phyloP scores from a whole-genome alignment of 2,113 vertebrate genomes.

The Corydoras sp. region DNA sequence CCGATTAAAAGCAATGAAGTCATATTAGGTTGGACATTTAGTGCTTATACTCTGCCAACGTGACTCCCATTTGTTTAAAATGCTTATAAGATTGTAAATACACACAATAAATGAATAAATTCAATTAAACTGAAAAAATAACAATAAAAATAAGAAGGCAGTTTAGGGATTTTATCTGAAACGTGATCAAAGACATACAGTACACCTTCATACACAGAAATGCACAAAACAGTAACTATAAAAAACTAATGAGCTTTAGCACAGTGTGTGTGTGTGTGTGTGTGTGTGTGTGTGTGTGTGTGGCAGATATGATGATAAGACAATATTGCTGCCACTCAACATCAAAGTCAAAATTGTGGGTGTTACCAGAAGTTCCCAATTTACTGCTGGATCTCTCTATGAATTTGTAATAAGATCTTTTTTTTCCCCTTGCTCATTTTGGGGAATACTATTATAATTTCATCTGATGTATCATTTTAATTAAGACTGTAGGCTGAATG shows the following conservation, averaged over 20 bases:
- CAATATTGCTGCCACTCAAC: not conserved
- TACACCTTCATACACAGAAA: not conserved
- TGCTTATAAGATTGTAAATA: too few relatives aligned
- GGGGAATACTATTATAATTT: slow-evolving; percentile 34
- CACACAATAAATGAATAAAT: too few relatives aligned
- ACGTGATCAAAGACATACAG: too few relatives aligned
- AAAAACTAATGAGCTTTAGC: not conserved
- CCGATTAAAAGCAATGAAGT: too few relatives aligned
- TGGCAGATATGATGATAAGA: slow-evolving; percentile 14
- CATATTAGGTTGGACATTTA: too few relatives aligned
- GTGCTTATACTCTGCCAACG: too few relatives aligned
- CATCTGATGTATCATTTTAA: slow-evolving; percentile 44
- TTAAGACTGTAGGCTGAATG: slow-evolving; percentile 24
- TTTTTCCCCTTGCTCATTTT: slow-evolving; percentile 21
- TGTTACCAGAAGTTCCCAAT: slow-evolving; percentile 7
- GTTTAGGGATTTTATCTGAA: too few relatives aligned
- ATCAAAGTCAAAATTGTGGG: slow-evolving; percentile 13
- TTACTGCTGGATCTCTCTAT: slow-evolving; percentile 14
- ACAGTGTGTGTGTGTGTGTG: too few relatives aligned
- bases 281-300: not conserved
- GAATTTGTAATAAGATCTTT: slow-evolving; percentile 26
- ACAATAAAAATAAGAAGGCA: too few relatives aligned
- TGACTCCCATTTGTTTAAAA: too few relatives aligned
- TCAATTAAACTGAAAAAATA: too few relatives aligned
- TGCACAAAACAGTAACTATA: not conserved